Evolutionary conservation across 2,797 vertebrate genomes (phyloP).

Genomic region (Lagodon rhomboides): DNA sequence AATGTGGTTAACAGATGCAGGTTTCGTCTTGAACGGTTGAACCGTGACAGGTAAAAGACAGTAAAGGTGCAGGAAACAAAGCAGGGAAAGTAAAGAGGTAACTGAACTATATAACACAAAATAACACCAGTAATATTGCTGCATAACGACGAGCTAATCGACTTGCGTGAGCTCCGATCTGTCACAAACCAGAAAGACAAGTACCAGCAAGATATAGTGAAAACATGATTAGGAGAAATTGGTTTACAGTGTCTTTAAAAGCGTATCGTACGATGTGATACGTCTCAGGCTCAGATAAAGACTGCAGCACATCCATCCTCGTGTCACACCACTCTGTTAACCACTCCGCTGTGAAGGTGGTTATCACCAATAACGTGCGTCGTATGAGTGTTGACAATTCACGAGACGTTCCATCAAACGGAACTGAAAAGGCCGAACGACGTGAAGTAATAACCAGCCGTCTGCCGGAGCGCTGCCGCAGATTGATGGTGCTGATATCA

Average conservation of each 20-base stretch:
- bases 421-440: constrained; percentile 62
- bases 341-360: constrained; percentile 61
- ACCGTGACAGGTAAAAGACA: too few species aligned
- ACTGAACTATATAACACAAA: not conserved
- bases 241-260: not conserved
- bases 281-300: constrained; percentile 27
- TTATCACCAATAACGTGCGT: constrained; percentile 61
- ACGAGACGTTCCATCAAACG: constrained; percentile 37
- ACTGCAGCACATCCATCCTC: constrained; percentile 45
- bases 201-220: too few species aligned
- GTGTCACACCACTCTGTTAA: constrained; percentile 34
- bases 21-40: too few species aligned
- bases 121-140: not conserved
- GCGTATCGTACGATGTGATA: not conserved
- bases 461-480: constrained; percentile 26
- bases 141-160: not conserved
- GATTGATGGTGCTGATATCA: constrained; percentile 74
- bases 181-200: not conserved
- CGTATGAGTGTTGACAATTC: constrained; percentile 58
- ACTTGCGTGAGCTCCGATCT: not conserved
- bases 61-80: not conserved
- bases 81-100: not conserved
- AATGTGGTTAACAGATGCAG: too few species aligned
- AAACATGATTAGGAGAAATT: not conserved
- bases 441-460: constrained; percentile 66